Evolutionary conservation across 1,140 invertebrate species (phyloP).

Genomic region (Ostrea edulis): DNA sequence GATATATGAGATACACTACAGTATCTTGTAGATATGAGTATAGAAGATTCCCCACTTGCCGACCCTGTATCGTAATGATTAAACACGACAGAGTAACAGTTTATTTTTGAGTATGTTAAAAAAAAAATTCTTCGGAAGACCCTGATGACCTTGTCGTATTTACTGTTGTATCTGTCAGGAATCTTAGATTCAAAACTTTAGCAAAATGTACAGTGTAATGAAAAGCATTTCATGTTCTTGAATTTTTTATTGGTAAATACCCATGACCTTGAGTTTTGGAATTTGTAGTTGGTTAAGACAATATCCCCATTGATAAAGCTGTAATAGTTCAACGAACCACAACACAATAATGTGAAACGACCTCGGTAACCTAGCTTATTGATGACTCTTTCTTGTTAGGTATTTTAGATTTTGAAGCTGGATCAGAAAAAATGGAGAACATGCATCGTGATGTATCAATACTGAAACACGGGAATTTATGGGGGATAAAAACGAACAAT

Average conservation of each 20-base stretch:
- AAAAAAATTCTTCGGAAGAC: neutral
- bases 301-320: too few relatives aligned
- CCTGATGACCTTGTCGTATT: neutral
- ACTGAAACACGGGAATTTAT: neutral
- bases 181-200: neutral
- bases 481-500: neutral
- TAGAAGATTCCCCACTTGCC: neutral
- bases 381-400: too few relatives aligned
- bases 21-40: neutral
- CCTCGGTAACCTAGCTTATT: too few relatives aligned
- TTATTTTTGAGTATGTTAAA: neutral
- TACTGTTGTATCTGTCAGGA: neutral
- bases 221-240: too few relatives aligned
- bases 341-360: too few relatives aligned
- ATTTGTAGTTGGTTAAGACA: too few relatives aligned
- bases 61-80: conserved; percentile 3
- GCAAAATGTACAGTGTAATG: too few relatives aligned
- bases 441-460: neutral
- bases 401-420: too few relatives aligned
- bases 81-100: neutral
- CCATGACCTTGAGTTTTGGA: too few relatives aligned
- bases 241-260: too few relatives aligned
- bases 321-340: too few relatives aligned
- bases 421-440: too few relatives aligned
- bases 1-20: neutral